phyloP scores from a whole-genome alignment of 92 coral and sea anemone species.

The Virgularia gustaviana region DNA sequence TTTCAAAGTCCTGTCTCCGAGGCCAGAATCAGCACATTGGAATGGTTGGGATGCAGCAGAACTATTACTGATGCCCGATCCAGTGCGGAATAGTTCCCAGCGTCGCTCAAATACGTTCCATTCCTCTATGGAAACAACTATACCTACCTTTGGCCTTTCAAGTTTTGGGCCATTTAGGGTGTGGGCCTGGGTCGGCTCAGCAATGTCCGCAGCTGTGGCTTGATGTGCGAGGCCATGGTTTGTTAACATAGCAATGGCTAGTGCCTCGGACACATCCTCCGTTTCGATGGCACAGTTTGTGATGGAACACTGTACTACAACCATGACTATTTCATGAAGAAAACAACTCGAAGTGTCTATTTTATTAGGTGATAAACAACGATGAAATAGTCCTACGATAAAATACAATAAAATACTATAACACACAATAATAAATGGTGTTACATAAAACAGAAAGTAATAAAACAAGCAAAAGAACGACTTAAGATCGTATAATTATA shows the following conservation, averaged over 20 bases:
- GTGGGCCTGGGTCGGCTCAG: slow-evolving; percentile 24
- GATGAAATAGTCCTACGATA: too few relatives aligned
- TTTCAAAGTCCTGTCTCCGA: slow-evolving; percentile 57
- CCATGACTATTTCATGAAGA: too few relatives aligned
- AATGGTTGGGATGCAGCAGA: slow-evolving; percentile 62
- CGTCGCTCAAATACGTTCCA: slow-evolving; percentile 60
- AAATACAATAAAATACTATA: too few relatives aligned
- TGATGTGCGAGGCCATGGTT: slow-evolving; percentile 63
- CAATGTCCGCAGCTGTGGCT: slow-evolving; percentile 29
- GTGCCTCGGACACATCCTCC: slow-evolving; percentile 54
- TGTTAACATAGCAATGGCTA: slow-evolving; percentile 60
- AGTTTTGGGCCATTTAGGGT: slow-evolving; percentile 56
- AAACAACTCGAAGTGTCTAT: too few relatives aligned
- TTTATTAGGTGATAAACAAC: too few relatives aligned
- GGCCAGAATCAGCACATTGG: slow-evolving; percentile 54
- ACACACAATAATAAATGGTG: too few relatives aligned
- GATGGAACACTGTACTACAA: slow-evolving; percentile 56
- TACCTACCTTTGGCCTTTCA: slow-evolving; percentile 51
- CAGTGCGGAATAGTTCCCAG: slow-evolving; percentile 57
- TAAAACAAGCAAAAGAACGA: too few relatives aligned
- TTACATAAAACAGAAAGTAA: too few relatives aligned
- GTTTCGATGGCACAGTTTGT: slow-evolving; percentile 56
- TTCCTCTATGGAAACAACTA: slow-evolving; percentile 55
- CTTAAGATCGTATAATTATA: too few relatives aligned
- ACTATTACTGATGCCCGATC: slow-evolving; percentile 54